Evolutionary conservation across 2,888 invertebrate genomes (phyloP), one percentile per base, ranked within the genome.

Genomic region (Ferdinandea cuprea): DNA sequence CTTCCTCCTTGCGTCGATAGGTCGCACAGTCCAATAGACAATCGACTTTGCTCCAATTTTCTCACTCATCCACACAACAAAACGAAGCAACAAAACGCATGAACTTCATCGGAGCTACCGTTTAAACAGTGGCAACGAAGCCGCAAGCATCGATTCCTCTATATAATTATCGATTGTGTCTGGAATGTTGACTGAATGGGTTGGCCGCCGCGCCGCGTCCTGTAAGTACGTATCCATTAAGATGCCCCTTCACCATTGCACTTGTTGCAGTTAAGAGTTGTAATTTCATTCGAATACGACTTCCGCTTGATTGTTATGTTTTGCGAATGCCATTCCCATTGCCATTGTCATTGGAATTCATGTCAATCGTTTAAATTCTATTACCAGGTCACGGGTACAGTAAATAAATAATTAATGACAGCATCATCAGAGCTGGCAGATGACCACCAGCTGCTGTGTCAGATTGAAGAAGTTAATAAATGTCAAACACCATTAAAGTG

Each of bases 371-470:
- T 54, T 56, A 50, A 61, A 40, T 69, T 44, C 44, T 25, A 8
- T 59, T 76, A 54, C 35, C 56, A 58, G 76, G 80, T 80, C 69
- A 80, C 19, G 37, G 50, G 69, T 61, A 32, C 42, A 58, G 15
- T 52, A 25, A 28, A 44, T 46, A 11, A 19, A 9, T 3, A 44
- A 44, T 17, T 15, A 35, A 13, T 46, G 35, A 30, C 4, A 32
- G 32, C 32, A 32, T 32, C 9, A 32, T 8, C 5, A 25, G 3
- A 25, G 2, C 25, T 32, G 32, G 1, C 4, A 6, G 5, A 19
- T 17, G 44, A 19, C 11, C 44, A 44, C n/a, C n/a, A n/a, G n/a
- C n/a, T n/a, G n/a, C n/a, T n/a, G n/a, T n/a, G n/a, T n/a, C n/a
- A n/a, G n/a, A n/a, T n/a, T n/a, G 19, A 11, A 9, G 35, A 19